Evolutionary conservation across 1,140 invertebrate genomes (phyloP).

Genomic region (Samia ricini): DNA sequence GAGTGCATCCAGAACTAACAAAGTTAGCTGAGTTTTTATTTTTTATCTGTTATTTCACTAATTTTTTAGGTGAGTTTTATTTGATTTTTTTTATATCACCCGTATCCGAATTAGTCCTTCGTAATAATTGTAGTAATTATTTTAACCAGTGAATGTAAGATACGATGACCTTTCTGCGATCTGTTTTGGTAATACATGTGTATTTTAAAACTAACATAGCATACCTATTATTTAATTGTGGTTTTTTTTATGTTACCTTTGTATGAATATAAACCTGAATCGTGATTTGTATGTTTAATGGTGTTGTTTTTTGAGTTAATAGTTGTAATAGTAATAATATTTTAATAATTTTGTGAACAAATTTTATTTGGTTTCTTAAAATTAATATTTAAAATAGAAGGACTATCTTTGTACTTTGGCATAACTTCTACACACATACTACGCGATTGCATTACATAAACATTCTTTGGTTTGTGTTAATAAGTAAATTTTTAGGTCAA

Average conservation of each 20-base stretch:
- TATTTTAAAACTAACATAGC: neutral
- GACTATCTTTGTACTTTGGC: too few relatives aligned
- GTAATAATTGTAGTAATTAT: slow-evolving; percentile 1
- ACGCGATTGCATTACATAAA: neutral
- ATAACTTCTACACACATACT: neutral
- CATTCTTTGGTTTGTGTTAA: neutral
- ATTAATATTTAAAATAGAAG: too few relatives aligned
- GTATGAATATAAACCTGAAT: too few relatives aligned
- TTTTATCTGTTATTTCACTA: neutral
- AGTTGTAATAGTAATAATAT: too few relatives aligned
- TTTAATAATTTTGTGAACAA: too few relatives aligned
- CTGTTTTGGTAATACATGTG: neutral
- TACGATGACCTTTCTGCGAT: slow-evolving; percentile 2
- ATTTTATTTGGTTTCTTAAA: too few relatives aligned
- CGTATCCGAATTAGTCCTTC: neutral
- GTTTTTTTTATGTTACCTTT: too few relatives aligned
- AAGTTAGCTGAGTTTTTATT: neutral
- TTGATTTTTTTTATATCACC: neutral
- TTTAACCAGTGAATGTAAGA: slow-evolving; percentile 10
- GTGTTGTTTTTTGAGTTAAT: too few relatives aligned
- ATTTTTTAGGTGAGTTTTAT: slow-evolving; percentile 5
- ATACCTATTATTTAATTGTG: too few relatives aligned
- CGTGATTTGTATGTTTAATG: too few relatives aligned
- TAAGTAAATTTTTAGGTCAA: neutral
- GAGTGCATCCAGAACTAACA: slow-evolving; percentile 16